Evolutionary conservation across 1,140 invertebrate genomes (phyloP), one percentile per base, ranked within the genome.

Genomic region (Drosophila asahinai): DNA sequence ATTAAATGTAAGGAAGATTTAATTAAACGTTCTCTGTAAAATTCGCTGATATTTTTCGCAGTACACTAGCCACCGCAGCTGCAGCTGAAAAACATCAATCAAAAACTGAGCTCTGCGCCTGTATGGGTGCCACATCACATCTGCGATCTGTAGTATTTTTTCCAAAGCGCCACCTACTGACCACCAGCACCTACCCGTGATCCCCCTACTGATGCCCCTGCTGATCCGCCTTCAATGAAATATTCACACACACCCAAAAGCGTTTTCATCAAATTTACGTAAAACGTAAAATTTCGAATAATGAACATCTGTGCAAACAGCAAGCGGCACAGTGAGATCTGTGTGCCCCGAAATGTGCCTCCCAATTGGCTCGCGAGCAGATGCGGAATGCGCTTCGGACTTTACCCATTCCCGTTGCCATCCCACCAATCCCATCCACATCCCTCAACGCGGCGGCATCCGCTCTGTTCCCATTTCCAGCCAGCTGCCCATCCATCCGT

Each of bases 221-320:
- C 67, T 48, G 60, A 68, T n/a, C 55, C 49, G 68, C 67, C 66
- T 72, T 49, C 52, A 49, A 72, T 72, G 66, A 70, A 76, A 84
- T 84, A 77, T 73, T 73, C 60, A 68, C 82, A 74, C 76, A 76
- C 48, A 57, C 36, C 19, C 19, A 51, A 61, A 74, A 74, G 58
- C 57, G 55, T 66, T 72, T 80, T 81, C 77, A 86, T 86, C 75
- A 87, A 87, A 82, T 86, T 86, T 76, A 86, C 76, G 83, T 82
- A 82, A 57, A 57, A 86, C 83, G 71, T 75, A 65, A 76, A 87
- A 67, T 65, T 81, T 81, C 65, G 63, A 79, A 91, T 90, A 83
- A 78, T 76, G 86, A 91, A 91, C 87, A 91, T 91, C 87, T 91
- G 87, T 91, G 86, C 86, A 91, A 91, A 91, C 86, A 91, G 19